Percentiles rank a stretch among this genome's conserved stretches.
Evolutionary conservation across 2,113 vertebrate species (phyloP).

Genomic region (Saccopteryx leptura): DNA sequence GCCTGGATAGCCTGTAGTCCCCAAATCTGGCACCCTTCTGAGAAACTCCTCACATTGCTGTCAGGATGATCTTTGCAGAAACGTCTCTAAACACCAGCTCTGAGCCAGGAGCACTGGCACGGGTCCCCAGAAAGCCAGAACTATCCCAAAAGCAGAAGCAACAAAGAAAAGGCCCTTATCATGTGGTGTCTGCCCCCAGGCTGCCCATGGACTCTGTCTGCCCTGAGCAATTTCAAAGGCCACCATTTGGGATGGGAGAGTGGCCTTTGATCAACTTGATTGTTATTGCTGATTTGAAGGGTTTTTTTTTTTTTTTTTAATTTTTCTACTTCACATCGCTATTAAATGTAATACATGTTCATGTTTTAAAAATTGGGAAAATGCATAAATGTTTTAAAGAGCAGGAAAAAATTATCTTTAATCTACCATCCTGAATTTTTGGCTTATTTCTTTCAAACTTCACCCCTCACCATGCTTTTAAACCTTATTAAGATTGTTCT

Average conservation of each 20-base stretch:
- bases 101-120: neutral
- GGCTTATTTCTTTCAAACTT: slow-evolving; percentile 61
- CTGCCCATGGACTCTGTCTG: neutral
- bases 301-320: neutral
- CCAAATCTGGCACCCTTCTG: neutral
- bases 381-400: slow-evolving; percentile 50
- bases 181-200: neutral
- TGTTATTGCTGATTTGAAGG: neutral
- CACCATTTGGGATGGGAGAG: neutral
- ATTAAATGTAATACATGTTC: slow-evolving; percentile 51
- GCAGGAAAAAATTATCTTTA: slow-evolving; percentile 58
- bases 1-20: neutral
- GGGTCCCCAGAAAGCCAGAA: neutral
- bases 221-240: neutral
- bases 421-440: slow-evolving; percentile 44
- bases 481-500: slow-evolving; percentile 73
- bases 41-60: neutral
- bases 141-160: neutral
- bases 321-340: neutral
- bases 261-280: neutral
- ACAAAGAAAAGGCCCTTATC: neutral
- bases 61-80: neutral
- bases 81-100: neutral
- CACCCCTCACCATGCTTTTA: slow-evolving; percentile 8
- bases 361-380: slow-evolving; percentile 50